Percentiles rank a stretch among this genome's conserved stretches.
phyloP scores from a whole-genome alignment of 2,888 invertebrate species.

The Ichneumon xanthorius region DNA sequence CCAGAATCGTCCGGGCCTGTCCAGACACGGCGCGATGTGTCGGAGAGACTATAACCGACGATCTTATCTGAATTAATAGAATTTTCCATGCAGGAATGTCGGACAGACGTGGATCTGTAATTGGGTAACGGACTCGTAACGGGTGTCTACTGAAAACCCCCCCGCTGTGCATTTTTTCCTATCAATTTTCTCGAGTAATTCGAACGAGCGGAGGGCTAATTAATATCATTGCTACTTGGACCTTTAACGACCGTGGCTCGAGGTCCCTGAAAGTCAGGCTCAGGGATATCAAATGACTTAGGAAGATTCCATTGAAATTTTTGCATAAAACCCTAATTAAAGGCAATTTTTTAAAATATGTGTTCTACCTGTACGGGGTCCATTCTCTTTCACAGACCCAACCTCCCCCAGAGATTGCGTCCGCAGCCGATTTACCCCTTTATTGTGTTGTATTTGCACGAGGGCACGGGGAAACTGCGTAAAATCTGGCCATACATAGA shows the following conservation, averaged over 20 bases:
- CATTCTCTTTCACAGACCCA: too few species aligned
- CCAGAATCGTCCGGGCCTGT: not conserved
- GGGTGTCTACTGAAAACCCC: conserved; percentile 1
- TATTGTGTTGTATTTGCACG: too few species aligned
- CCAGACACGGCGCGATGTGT: conserved; percentile 2
- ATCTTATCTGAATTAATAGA: conserved; percentile 10
- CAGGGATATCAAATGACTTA: too few species aligned
- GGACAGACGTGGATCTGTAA: conserved; percentile 40
- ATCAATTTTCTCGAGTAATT: conserved; percentile 11
- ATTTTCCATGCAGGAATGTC: not conserved
- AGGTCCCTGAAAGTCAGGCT: not conserved
- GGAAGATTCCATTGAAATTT: too few species aligned
- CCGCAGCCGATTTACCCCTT: too few species aligned
- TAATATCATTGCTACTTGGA: conserved; percentile 43
- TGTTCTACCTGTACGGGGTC: too few species aligned
- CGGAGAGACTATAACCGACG: not conserved
- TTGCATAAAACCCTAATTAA: too few species aligned
- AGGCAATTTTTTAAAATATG: too few species aligned
- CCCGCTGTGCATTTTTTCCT: not conserved
- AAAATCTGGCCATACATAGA: too few species aligned
- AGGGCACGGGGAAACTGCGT: too few species aligned
- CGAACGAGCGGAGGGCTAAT: conserved; percentile 40
- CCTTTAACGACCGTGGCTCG: conserved; percentile 2
- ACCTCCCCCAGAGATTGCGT: too few species aligned
- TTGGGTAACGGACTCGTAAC: conserved; percentile 25